Conservation (phyloP, 2,888 invertebrate species). For the Lithophane ornitopus region DNA sequence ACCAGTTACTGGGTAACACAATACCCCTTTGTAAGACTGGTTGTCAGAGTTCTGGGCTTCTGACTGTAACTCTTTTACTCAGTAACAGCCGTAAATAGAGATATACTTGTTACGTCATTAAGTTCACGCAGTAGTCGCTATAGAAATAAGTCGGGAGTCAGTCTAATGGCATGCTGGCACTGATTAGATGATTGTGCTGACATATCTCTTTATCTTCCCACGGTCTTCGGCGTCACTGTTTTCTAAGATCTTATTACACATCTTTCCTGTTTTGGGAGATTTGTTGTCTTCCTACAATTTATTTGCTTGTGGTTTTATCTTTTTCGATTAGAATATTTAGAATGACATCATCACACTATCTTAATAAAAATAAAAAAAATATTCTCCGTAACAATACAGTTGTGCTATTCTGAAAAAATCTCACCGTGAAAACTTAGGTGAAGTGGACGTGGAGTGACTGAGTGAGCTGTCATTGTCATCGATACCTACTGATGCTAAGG, state of each 20-base stretch:
- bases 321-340: no score
- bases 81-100: slow-evolving; percentile 21
- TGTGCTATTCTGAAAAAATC: no score
- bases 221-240: slow-evolving; percentile 25
- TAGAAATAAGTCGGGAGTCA: slow-evolving; percentile 35
- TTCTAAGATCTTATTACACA: neutral
- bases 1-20: no score
- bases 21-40: no score
- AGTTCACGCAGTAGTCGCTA: slow-evolving; percentile 1
- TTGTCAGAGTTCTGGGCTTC: neutral
- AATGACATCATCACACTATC: no score
- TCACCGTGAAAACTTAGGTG: no score
- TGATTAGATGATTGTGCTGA: slow-evolving; percentile 55
- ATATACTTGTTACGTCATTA: slow-evolving; percentile 15
- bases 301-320: neutral
- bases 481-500: no score
- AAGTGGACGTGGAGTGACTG: no score
- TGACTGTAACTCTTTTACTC: neutral
- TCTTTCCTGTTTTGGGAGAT: neutral
- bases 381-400: no score
- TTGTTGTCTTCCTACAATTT: neutral
- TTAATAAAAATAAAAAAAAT: no score
- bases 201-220: slow-evolving; percentile 50
- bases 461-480: no score
- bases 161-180: slow-evolving; percentile 37